Base-by-base conservation (phyloP, 2,113 vertebrate genomes). In the Hippocampus barbouri region DNA sequence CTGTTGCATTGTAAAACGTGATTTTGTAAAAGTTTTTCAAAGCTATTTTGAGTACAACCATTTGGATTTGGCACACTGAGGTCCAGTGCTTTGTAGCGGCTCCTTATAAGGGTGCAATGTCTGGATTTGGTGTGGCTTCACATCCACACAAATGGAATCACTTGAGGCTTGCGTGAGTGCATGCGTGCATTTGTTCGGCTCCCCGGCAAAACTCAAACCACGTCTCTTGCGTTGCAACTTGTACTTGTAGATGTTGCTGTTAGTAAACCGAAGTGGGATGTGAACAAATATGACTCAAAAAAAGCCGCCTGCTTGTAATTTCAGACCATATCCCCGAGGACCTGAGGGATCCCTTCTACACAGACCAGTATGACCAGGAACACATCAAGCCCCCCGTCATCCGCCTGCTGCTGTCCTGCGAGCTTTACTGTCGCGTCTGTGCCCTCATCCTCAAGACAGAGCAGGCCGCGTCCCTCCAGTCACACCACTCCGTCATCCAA, bases 281-380 rank as follows among this genome's bases (percentile, higher is more conserved):
- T 18, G 54, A 79, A 47, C 73, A 79, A 83, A 83, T 80, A 80
- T 61, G 10, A 8, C 59, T 27, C 12, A 1, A 49, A 60, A 59
- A 60, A 38, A 5, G 41, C 41, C 41, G 3, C 41, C 41, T 43
- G 59, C 25, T 61, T 5, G 59, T 41, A 5, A 2, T 81, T 75
- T 27, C 91, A 98, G 97, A 99, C 79, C 94, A 97, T 67, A 94
- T 99, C 88, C 97, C 97, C 0, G 96, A 97, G 80, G 96, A 99
- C 71, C 89, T 99, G 85, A 92, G 94, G 87, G 96, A 99, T 86
- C 96, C 97, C 0, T 99, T 99, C 76, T 99, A 99, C 89, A 93
- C 93, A 7, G 97, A 99, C 70, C 97, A 99, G 77, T 99, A 99
- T 4, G 96, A 99, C 66, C 97, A 99, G 85, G 97, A 99, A 63